Evolutionary conservation across 1,140 invertebrate species (phyloP).

Genomic region (Euschistus heros): DNA sequence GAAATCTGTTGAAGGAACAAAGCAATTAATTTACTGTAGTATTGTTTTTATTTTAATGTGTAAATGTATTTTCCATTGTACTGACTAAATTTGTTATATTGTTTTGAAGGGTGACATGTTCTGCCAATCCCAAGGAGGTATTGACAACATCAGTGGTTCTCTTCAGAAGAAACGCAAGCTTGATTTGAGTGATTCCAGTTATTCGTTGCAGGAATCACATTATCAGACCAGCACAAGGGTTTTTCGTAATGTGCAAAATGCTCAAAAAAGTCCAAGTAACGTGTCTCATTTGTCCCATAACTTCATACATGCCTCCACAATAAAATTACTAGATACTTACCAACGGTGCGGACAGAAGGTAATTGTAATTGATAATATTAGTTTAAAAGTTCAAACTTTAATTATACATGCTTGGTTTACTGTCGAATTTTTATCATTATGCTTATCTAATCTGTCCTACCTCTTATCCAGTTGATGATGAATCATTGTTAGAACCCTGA

Average conservation of each 20-base stretch:
- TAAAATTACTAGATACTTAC: slow-evolving; percentile 60
- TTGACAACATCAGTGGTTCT: slow-evolving; percentile 27
- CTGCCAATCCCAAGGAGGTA: slow-evolving; percentile 25
- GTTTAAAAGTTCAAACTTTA: no score
- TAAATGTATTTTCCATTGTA: background rate
- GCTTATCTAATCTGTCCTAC: no score
- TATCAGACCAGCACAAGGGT: slow-evolving; percentile 26
- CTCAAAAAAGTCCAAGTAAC: slow-evolving; percentile 42
- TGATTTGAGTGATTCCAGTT: slow-evolving; percentile 24
- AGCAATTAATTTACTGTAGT: background rate
- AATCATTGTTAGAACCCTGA: no score
- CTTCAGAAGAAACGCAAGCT: slow-evolving; percentile 27
- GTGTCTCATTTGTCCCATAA: slow-evolving; percentile 39
- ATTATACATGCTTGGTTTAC: no score
- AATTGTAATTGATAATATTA: slow-evolving; percentile 22
- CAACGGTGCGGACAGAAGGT: slow-evolving; percentile 59
- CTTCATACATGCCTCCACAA: slow-evolving; percentile 55
- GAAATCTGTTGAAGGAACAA: no score
- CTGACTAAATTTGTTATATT: background rate
- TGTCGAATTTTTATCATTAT: no score
- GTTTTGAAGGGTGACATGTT: slow-evolving; percentile 23
- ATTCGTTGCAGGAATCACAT: slow-evolving; percentile 16
- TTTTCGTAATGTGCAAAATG: slow-evolving; percentile 33
- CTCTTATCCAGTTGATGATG: no score
- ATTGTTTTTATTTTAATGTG: background rate